Conservation (phyloP, 2,888 invertebrate species). For the Orchestes rusci region DNA sequence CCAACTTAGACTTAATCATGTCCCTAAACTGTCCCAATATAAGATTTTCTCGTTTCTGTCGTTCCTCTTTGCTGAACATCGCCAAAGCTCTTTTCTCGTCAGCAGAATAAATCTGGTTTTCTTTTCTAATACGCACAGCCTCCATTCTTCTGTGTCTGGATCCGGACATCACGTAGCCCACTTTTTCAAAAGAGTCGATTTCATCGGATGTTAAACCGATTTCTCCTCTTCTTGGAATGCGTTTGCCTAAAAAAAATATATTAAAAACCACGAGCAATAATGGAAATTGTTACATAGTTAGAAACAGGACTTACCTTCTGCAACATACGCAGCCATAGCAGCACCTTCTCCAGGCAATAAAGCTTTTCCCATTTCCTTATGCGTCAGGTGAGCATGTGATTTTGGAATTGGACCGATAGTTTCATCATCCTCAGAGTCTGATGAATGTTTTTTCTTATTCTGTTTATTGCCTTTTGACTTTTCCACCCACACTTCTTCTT, state of each 20-base stretch:
- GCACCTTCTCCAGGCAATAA: slow-evolving; percentile 96
- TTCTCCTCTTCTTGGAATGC: slow-evolving; percentile 97
- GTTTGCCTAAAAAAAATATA: too few species aligned
- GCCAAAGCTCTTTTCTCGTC: slow-evolving; percentile 97
- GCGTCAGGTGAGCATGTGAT: slow-evolving; percentile 62
- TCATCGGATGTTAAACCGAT: slow-evolving; percentile 95
- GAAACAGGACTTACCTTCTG: too few species aligned
- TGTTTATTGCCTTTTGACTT: slow-evolving; percentile 30
- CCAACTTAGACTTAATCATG: slow-evolving; percentile 69
- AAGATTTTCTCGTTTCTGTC: slow-evolving; percentile 90
- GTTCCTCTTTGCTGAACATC: slow-evolving; percentile 97
- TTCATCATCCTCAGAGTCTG: slow-evolving; percentile 40
- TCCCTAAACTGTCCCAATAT: slow-evolving; percentile 92
- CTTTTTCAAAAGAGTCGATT: slow-evolving; percentile 84
- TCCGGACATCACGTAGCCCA: slow-evolving; percentile 98
- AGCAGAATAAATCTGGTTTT: slow-evolving; percentile 99
- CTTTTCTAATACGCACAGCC: slow-evolving; percentile 97
- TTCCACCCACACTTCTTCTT: slow-evolving; percentile 61
- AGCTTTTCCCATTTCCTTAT: slow-evolving; percentile 85
- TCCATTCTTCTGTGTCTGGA: slow-evolving; percentile 90
- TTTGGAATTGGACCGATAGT: slow-evolving; percentile 57
- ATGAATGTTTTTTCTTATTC: slow-evolving; percentile 6
- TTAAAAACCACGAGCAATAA: too few species aligned
- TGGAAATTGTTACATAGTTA: too few species aligned
- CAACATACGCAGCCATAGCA: slow-evolving; percentile 98